Evolutionary conservation across 1,140 invertebrate species (phyloP).

Genomic region (Drosophila pectinifera): DNA sequence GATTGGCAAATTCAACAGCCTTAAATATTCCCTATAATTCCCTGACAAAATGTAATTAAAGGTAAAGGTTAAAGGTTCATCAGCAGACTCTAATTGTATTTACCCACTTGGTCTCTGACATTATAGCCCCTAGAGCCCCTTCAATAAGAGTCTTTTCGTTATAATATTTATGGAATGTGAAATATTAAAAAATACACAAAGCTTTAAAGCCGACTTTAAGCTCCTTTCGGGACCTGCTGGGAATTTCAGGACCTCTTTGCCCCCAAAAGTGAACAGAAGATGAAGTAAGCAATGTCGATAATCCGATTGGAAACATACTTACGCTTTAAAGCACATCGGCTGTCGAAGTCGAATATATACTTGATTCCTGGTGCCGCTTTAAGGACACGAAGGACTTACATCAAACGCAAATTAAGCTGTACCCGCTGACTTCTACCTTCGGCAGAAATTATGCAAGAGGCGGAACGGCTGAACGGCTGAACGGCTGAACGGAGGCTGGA

Average conservation of each 20-base stretch:
- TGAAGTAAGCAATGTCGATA: conserved; percentile 7
- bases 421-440: background rate
- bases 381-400: conserved; percentile 1
- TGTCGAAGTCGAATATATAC: background rate
- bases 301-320: conserved; percentile 4
- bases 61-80: no score
- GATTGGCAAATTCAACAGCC: no score
- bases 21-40: no score
- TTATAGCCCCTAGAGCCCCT: background rate
- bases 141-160: background rate
- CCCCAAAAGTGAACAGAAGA: background rate
- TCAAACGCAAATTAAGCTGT: conserved; percentile 4
- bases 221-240: background rate
- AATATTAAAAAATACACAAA: background rate
- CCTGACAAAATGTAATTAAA: no score
- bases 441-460: background rate
- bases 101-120: no score
- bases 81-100: no score
- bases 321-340: background rate
- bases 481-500: background rate
- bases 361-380: background rate
- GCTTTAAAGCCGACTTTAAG: background rate
- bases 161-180: background rate
- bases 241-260: background rate
- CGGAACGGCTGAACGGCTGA: no score